phyloP scores from a whole-genome alignment of 2,888 invertebrate species.

The Mesopsocus fuscifrons region DNA sequence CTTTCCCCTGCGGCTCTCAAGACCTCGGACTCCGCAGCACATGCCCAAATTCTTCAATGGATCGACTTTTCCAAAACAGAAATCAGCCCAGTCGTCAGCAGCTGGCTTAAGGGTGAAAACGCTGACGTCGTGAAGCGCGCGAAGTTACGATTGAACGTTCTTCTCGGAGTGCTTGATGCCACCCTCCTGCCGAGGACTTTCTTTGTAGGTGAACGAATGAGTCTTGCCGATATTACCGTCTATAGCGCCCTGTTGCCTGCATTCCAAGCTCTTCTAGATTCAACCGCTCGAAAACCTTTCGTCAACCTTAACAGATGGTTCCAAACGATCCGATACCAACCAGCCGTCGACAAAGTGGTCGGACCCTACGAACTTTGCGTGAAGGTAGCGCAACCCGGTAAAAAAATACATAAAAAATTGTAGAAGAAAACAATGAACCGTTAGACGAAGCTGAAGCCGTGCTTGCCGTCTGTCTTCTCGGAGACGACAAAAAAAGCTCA shows the following conservation, averaged over 20 bases:
- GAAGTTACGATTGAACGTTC: constrained; percentile 18
- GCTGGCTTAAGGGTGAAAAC: constrained; percentile 16
- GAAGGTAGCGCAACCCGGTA: background rate
- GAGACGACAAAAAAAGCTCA: constrained; percentile 31
- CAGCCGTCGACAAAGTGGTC: constrained; percentile 20
- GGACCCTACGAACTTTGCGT: constrained; percentile 19
- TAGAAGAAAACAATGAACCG: constrained; percentile 19
- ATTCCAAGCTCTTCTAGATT: constrained; percentile 22
- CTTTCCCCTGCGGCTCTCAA: constrained; percentile 22
- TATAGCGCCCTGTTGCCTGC: constrained; percentile 22
- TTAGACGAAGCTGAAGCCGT: constrained; percentile 24
- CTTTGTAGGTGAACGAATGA: constrained; percentile 25
- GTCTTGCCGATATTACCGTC: constrained; percentile 25
- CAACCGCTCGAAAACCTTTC: constrained; percentile 19
- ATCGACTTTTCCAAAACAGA: constrained; percentile 24
- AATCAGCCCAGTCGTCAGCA: constrained; percentile 22
- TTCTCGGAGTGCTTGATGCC: background rate
- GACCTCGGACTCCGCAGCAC: constrained; percentile 14
- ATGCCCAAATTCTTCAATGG: constrained; percentile 27
- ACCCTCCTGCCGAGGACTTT: constrained; percentile 23
- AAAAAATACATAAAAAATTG: constrained; percentile 19
- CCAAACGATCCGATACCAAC: constrained; percentile 24
- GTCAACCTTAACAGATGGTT: constrained; percentile 26
- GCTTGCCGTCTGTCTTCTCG: constrained; percentile 30
- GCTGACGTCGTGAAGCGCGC: constrained; percentile 15